phyloP scores from a whole-genome alignment of 2,113 vertebrate species.

The Syngnathus floridae region DNA sequence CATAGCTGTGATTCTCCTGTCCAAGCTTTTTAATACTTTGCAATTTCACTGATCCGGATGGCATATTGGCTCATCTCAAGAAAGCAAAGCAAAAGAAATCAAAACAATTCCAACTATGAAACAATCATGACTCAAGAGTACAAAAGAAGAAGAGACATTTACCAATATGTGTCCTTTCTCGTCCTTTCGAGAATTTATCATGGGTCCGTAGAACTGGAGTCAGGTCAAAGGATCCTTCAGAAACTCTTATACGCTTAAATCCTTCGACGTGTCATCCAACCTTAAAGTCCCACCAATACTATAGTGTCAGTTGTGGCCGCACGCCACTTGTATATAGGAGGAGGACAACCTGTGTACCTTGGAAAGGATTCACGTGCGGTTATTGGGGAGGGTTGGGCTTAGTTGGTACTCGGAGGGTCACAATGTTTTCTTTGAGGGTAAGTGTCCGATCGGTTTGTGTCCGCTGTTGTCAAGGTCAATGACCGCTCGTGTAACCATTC shows the following conservation, averaged over 20 bases:
- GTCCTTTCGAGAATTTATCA: constrained; percentile 6
- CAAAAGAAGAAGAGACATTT: neutral
- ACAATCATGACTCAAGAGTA: neutral
- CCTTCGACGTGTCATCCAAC: neutral
- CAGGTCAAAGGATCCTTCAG: neutral
- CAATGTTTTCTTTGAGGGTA: constrained; percentile 52
- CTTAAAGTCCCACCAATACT: neutral
- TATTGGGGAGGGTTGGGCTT: constrained; percentile 25
- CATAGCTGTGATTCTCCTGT: constrained; percentile 81
- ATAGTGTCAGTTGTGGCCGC: constrained; percentile 4
- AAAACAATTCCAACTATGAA: neutral
- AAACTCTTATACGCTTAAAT: neutral
- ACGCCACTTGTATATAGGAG: neutral
- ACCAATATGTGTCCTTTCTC: constrained; percentile 12
- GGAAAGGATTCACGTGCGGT: constrained; percentile 13
- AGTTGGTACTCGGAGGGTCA: constrained; percentile 34
- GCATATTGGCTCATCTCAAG: constrained; percentile 67
- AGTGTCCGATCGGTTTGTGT: constrained; percentile 57
- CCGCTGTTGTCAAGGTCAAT: constrained; percentile 28
- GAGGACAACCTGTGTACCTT: constrained; percentile 1
- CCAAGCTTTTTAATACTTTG: constrained; percentile 81
- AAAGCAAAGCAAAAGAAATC: neutral
- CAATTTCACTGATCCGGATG: constrained; percentile 78
- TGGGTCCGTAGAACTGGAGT: neutral
- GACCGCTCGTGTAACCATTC: constrained; percentile 41